Percentiles rank a stretch among this genome's conserved stretches.
Conservation (phyloP, 1,140 invertebrate genomes). For the Aphelenchoides besseyi region DNA sequence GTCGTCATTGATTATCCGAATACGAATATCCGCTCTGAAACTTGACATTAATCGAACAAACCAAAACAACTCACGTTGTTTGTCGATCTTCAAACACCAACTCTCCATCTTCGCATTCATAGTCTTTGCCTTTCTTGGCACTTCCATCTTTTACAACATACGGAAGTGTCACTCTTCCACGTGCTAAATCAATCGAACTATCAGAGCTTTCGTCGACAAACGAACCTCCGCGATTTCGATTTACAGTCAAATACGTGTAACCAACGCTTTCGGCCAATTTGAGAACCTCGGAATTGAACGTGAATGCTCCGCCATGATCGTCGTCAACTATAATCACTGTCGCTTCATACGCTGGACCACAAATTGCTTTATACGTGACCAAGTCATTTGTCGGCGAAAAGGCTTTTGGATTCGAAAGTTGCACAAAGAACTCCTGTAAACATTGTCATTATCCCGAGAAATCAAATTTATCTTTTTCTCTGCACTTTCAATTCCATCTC, state of each 20-base stretch:
- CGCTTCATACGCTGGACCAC: conserved; percentile 82
- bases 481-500: no score
- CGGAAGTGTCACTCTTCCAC: conserved; percentile 76
- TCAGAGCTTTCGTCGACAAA: conserved; percentile 84
- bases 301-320: conserved; percentile 93
- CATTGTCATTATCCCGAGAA: no score
- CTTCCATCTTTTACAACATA: conserved; percentile 87
- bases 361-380: conserved; percentile 8
- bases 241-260: conserved; percentile 73
- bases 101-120: conserved; percentile 74
- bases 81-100: conserved; percentile 94
- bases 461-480: no score
- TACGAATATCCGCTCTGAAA: conserved; percentile 66
- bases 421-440: conserved; percentile 45
- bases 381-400: not conserved
- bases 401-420: conserved; percentile 7
- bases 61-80: conserved; percentile 77
- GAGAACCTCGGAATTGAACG: conserved; percentile 74
- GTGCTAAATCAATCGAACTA: no score
- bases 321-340: conserved; percentile 97
- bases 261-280: conserved; percentile 77
- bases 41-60: not conserved
- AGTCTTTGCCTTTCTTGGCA: conserved; percentile 83
- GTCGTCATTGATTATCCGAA: conserved; percentile 89
- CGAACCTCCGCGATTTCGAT: conserved; percentile 67